These are phyloP conservation scores for Chaetodon trifasciatus DNA, from an alignment of 2,797 vertebrate genomes.

Conservation along the genomic window DNA sequence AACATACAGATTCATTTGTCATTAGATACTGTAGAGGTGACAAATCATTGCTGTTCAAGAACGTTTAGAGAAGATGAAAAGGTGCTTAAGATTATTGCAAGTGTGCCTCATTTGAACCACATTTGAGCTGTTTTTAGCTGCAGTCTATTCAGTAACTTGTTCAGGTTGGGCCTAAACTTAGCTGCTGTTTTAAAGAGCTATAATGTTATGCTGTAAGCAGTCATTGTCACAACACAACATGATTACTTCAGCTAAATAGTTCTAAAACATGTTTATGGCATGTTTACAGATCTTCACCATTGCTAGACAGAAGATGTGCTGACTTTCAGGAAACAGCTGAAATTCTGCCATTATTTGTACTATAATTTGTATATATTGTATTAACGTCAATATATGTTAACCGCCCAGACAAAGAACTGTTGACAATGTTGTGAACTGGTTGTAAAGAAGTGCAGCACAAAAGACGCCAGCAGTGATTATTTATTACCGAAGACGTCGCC, in stretches of 20 bases:
- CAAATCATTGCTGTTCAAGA: background rate
- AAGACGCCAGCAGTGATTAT: constrained; percentile 37
- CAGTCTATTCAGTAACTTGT: background rate
- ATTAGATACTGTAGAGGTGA: background rate
- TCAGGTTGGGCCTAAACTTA: background rate
- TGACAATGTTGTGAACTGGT: constrained; percentile 31
- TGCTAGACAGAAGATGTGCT: background rate
- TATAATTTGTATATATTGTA: background rate
- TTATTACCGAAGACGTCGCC: constrained; percentile 52
- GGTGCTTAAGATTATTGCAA: background rate
- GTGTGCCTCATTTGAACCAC: background rate
- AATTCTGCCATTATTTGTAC: background rate
- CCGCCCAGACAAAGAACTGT: constrained; percentile 1
- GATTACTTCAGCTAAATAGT: background rate
- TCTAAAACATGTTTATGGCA: background rate
- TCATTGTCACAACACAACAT: background rate
- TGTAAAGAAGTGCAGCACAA: constrained; percentile 29
- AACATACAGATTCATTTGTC: background rate
- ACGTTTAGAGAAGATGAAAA: background rate
- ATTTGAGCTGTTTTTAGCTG: background rate
- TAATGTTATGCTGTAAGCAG: background rate
- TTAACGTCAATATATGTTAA: background rate
- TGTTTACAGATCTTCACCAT: background rate
- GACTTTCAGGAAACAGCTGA: background rate
- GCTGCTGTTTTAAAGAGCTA: background rate